Percentiles rank a stretch among this genome's conserved stretches.
These are phyloP conservation scores for Clarias pachynema DNA, from an alignment of 2,797 vertebrate genomes.

Conservation along the genomic window DNA sequence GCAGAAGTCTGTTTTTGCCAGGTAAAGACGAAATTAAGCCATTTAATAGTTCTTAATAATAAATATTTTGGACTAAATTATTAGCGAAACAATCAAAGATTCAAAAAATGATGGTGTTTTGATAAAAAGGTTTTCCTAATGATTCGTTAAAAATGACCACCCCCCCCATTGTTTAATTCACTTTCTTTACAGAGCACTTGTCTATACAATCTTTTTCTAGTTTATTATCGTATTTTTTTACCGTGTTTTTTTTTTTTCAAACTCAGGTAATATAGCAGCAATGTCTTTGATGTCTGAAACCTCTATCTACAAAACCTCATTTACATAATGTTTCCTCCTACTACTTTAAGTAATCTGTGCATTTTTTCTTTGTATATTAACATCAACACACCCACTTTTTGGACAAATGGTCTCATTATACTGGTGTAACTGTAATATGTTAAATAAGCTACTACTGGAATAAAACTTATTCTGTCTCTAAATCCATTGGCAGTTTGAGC, in stretches of 20 bases:
- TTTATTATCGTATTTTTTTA: neutral
- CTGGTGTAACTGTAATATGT: neutral
- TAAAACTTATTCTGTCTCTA: slow-evolving; percentile 26
- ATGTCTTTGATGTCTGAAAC: neutral
- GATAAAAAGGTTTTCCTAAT: neutral
- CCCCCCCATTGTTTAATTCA: neutral
- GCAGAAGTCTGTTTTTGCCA: neutral
- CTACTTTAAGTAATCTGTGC: neutral
- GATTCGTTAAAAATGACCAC: too few species aligned
- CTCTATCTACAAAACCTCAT: neutral
- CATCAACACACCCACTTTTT: neutral
- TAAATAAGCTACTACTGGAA: neutral
- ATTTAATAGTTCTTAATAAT: neutral
- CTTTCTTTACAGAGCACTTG: neutral
- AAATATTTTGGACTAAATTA: neutral
- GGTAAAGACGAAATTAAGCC: neutral
- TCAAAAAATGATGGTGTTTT: neutral
- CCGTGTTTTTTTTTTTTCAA: neutral
- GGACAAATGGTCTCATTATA: neutral
- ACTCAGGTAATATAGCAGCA: neutral
- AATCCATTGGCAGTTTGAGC: slow-evolving; percentile 58
- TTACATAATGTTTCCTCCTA: neutral
- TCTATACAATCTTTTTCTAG: neutral
- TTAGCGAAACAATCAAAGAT: neutral
- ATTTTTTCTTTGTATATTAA: neutral